phyloP scores from a whole-genome alignment of 2,113 vertebrate genomes.

The Galeopterus variegatus region DNA sequence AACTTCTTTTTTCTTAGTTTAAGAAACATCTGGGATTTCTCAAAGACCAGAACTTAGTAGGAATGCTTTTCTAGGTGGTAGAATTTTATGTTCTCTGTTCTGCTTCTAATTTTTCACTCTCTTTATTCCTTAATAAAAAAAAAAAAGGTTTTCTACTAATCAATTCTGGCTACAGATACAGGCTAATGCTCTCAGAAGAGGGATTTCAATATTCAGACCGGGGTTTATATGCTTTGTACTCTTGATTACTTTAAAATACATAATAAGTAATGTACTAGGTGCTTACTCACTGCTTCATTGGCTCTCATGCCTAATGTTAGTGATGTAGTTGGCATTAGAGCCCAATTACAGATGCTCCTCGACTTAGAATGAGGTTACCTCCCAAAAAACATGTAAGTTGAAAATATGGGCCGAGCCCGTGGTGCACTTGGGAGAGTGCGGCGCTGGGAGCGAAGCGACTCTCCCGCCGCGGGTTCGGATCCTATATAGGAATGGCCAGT shows the following conservation, averaged over 20 bases:
- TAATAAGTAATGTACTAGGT: neutral
- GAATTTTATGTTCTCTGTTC: constrained; percentile 17
- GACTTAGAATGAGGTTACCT: no score
- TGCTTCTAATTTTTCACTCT: neutral
- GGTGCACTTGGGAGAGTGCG: no score
- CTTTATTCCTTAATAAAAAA: constrained; percentile 6
- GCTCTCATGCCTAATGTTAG: neutral
- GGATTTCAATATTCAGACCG: neutral
- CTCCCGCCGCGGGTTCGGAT: no score
- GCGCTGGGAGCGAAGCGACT: no score
- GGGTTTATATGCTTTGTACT: neutral
- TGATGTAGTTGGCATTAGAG: neutral
- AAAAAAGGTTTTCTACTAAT: neutral
- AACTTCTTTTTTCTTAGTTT: constrained; percentile 28
- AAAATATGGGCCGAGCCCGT: no score
- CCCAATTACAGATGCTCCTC: neutral
- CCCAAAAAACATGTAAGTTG: no score
- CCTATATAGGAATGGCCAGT: no score
- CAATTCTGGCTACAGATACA: neutral
- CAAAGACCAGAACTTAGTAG: neutral
- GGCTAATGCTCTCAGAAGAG: neutral
- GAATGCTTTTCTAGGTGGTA: neutral
- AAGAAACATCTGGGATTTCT: constrained; percentile 28
- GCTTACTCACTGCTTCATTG: neutral
- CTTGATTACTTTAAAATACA: neutral